Evolutionary conservation across 2,113 vertebrate genomes (phyloP), one percentile per base, ranked within the genome.

Genomic region (Odontophorus gujanensis): DNA sequence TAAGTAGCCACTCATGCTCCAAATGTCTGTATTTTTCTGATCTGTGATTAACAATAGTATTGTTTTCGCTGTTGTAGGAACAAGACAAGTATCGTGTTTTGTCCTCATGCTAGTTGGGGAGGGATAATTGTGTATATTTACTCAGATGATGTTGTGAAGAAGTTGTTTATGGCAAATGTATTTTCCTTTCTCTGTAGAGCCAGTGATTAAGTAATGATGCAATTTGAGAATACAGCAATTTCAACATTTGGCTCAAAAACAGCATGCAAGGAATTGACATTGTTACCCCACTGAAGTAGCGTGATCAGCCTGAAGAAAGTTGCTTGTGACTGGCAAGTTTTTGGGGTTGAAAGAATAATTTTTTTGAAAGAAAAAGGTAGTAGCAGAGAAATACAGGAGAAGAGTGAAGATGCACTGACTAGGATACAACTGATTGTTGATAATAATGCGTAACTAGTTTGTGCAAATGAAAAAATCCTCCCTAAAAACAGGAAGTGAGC

Each of bases 121-220:
- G 38, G 38, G 67, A 66, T 67, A 79, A 34, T 17, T 12, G 18
- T 69, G 71, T 32, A 84, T 92, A 32, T 86, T 91, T 83, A 91
- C 48, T 77, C 55, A 61, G 26, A 77, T 7, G 25, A 61, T 32
- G 82, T 57, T 87, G 28, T 85, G 83, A 87, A 82, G 8, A 62
- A 24, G 51, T 62, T 80, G 58, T 83, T 92, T 75, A 40, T 77
- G 65, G 38, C 69, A 40, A 38, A 9, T 10, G 1, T 42, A 26
- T 87, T 95, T 89, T 92, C 42, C 43, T 89, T 93, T 89, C 30
- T 87, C 38, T 15, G 25, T 66, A 75, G 62, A 86, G 19, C 73
- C 72, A 83, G 45, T 18, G 72, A 89, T 24, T 86, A 34, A 18
- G 22, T 65, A 93, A 61, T 25, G 76, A 79, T 55, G 32, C 20